These are phyloP conservation scores for Amaurobius ferox DNA, from an alignment of 2,888 invertebrate genomes.

Conservation along the genomic window DNA sequence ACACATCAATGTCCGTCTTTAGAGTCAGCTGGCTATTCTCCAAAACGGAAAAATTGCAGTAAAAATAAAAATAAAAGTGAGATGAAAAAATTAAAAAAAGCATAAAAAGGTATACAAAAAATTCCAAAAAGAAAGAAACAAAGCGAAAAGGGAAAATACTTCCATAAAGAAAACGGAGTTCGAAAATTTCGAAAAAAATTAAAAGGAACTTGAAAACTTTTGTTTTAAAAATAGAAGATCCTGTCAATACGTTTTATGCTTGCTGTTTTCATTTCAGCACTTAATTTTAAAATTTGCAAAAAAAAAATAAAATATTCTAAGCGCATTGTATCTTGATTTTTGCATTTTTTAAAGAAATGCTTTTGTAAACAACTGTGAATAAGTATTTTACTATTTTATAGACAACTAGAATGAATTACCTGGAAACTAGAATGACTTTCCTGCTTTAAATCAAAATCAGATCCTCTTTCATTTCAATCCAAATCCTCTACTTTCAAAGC, in stretches of 20 bases:
- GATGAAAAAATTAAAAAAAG: slow-evolving; percentile 6
- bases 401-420: no score
- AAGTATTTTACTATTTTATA: no score
- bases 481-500: no score
- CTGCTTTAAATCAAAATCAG: no score
- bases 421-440: no score
- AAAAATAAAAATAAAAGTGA: slow-evolving; percentile 34
- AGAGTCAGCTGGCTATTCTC: slow-evolving; percentile 41
- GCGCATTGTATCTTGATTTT: no score
- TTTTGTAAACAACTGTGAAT: no score
- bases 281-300: slow-evolving; percentile 37
- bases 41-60: no score
- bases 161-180: neutral
- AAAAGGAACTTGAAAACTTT: slow-evolving; percentile 57
- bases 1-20: slow-evolving; percentile 49
- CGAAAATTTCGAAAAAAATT: slow-evolving; percentile 45
- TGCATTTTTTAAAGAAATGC: no score
- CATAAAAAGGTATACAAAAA: slow-evolving; percentile 58
- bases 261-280: slow-evolving; percentile 35
- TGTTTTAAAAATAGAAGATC: slow-evolving; percentile 47
- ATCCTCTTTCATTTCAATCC: no score
- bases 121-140: slow-evolving; percentile 14
- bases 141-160: no score
- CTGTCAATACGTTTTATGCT: slow-evolving; percentile 26
- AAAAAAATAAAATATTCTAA: no score